phyloP scores from a whole-genome alignment of 2,113 vertebrate genomes.

The Phyllostomus hastatus region DNA sequence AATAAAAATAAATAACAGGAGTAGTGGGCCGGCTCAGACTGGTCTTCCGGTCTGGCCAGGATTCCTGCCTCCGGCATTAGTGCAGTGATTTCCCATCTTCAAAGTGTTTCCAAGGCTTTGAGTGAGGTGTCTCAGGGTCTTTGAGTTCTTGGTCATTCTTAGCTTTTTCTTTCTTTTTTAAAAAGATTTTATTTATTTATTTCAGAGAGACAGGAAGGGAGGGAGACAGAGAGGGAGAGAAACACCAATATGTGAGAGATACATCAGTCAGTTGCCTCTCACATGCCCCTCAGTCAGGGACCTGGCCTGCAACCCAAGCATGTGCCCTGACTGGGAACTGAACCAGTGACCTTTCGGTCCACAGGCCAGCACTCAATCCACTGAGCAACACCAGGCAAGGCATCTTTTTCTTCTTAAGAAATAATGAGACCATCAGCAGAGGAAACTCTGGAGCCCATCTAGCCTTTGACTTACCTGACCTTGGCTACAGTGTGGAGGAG shows the following conservation, averaged over 20 bases:
- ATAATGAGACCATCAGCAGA: neutral
- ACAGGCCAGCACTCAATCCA: too few relatives aligned
- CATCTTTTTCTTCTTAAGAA: slow-evolving; percentile 14
- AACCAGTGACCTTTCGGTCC: too few relatives aligned
- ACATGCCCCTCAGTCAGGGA: too few relatives aligned
- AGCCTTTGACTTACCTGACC: neutral
- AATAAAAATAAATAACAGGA: neutral
- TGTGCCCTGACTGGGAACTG: too few relatives aligned
- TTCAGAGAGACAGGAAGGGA: too few relatives aligned
- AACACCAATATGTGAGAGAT: too few relatives aligned
- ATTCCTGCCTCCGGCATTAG: neutral
- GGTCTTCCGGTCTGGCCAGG: neutral
- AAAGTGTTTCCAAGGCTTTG: neutral
- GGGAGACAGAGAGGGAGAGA: too few relatives aligned
- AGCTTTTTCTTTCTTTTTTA: neutral
- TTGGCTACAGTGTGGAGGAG: neutral
- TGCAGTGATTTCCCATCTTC: neutral
- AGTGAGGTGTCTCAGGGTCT: neutral
- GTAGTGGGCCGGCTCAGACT: rapidly evolving
- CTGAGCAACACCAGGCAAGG: too few relatives aligned
- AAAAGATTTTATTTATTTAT: too few relatives aligned
- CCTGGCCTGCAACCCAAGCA: too few relatives aligned
- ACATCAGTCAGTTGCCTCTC: too few relatives aligned
- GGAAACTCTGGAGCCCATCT: neutral
- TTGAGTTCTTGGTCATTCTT: neutral